Base-by-base conservation (phyloP, 2,888 invertebrate species). In the Nowickia ferox region DNA sequence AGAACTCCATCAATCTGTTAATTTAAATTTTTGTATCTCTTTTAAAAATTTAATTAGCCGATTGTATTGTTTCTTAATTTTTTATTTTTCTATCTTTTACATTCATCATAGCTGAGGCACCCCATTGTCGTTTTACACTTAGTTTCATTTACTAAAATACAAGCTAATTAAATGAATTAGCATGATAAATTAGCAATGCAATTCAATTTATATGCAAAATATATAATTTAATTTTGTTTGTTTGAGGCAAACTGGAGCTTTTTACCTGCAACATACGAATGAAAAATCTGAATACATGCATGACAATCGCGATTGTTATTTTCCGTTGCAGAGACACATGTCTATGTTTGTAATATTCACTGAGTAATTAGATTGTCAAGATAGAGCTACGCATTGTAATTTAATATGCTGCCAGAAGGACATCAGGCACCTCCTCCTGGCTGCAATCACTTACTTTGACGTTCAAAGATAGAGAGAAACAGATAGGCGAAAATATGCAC, bases 151-250 rank as follows among this genome's bases (percentile, higher is more conserved):
- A 51, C 59, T 78, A 42, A 72, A 86, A 84, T 75, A 71, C 72
- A 75, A 82, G 77, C 82, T 84, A 87, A 87, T 86, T 87, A 87
- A 84, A 83, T 48, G 69, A 77, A 86, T 86, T 84, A 86, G 84
- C 86, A 87, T 87, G 83, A 87, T 83, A 86, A 86, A 86, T 86
- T 77, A 78, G 51, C 74, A 82, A 76, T 38, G 44, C 59, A 75
- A 75, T 75, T 17, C 75, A 68, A 61, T 81, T 51, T 68, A 74
- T 66, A 80, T 81, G 74, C 57, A 59, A 74, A 80, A 81, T 51
- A 42, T 61, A 78, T 61, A 78, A 76, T 66, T 57, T 30, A 15
- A 69, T 51, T 77, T 68, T 77, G 46, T 76, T 66, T 57, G 46
- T 66, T 66, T 44, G 19, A 66, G 38, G 19, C 15, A 51, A 19